These are phyloP conservation scores for Melipona quadrifasciata DNA, from an alignment of 1,140 invertebrate genomes.

Conservation along the genomic window DNA sequence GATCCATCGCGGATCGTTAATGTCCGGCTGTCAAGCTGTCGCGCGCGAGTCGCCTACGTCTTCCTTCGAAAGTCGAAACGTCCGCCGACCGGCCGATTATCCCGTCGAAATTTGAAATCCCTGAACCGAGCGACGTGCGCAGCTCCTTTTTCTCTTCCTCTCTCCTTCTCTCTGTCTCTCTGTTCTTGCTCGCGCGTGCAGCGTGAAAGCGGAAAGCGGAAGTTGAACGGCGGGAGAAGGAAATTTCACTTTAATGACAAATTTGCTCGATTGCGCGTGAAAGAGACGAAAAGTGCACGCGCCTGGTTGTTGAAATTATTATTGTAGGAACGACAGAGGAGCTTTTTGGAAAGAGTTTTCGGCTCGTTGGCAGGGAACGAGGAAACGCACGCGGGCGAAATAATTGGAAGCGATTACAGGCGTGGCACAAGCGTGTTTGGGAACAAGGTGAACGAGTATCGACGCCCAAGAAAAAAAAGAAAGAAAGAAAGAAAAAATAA, in stretches of 20 bases:
- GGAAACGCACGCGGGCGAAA: background rate
- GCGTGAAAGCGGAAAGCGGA: background rate
- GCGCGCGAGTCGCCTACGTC: constrained; percentile 62
- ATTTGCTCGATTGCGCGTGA: background rate
- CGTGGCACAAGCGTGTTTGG: background rate
- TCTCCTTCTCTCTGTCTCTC: background rate
- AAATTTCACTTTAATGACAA: background rate
- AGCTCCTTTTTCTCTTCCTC: background rate
- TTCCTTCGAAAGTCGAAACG: constrained; percentile 59
- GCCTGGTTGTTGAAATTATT: background rate
- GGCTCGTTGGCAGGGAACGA: background rate
- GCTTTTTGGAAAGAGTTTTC: background rate
- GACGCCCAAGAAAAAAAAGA: background rate
- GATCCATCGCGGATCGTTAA: constrained; percentile 69
- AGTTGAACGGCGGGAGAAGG: background rate
- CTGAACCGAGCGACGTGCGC: background rate
- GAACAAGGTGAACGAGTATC: background rate
- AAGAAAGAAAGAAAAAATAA: background rate
- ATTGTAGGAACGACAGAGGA: background rate
- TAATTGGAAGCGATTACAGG: background rate
- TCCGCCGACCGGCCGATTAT: constrained; percentile 36
- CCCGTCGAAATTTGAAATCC: constrained; percentile 31
- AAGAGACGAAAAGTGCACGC: background rate
- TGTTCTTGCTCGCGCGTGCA: background rate
- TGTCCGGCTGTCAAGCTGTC: constrained; percentile 68